A percentile compares a stretch with the other conserved stretches of the same genome.
Evolutionary conservation across 2,797 vertebrate species (phyloP).

Genomic region (Phoebastria nigripes): DNA sequence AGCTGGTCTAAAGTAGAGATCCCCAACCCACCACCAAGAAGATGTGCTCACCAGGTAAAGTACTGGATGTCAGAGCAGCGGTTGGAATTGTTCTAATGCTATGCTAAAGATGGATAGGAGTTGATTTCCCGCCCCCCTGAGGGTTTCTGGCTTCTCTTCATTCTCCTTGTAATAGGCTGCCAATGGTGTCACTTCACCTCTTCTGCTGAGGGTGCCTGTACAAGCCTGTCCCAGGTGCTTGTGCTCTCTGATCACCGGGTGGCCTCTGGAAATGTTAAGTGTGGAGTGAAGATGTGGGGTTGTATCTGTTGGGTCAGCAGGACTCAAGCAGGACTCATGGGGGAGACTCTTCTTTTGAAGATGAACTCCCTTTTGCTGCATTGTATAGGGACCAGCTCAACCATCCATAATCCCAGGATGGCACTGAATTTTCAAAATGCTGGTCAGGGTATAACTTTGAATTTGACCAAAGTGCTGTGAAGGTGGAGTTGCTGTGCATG

Average conservation of each 20-base stretch:
- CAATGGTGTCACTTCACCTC: not conserved
- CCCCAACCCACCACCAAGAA: slow-evolving; percentile 87
- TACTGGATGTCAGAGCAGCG: not conserved
- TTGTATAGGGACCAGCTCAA: not conserved
- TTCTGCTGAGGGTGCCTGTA: not conserved
- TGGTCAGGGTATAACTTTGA: not conserved
- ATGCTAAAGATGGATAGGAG: not conserved
- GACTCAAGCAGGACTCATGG: not conserved
- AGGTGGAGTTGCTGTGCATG: not conserved
- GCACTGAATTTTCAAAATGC: not conserved
- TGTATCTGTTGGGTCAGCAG: not conserved
- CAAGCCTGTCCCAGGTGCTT: not conserved
- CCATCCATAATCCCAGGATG: not conserved
- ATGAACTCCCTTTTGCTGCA: not conserved
- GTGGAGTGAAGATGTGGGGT: not conserved
- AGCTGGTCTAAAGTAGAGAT: slow-evolving; percentile 88
- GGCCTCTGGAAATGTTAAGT: not conserved
- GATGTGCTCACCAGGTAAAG: slow-evolving; percentile 94
- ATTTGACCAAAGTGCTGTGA: not conserved
- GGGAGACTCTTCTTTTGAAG: not conserved
- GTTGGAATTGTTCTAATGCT: not conserved
- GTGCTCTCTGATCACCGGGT: not conserved
- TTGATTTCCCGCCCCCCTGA: not conserved
- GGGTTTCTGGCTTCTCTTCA: not conserved
- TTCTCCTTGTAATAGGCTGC: not conserved